Evolutionary conservation across 2,888 invertebrate genomes (phyloP).

Genomic region (Brachypalpus laphriformis): DNA sequence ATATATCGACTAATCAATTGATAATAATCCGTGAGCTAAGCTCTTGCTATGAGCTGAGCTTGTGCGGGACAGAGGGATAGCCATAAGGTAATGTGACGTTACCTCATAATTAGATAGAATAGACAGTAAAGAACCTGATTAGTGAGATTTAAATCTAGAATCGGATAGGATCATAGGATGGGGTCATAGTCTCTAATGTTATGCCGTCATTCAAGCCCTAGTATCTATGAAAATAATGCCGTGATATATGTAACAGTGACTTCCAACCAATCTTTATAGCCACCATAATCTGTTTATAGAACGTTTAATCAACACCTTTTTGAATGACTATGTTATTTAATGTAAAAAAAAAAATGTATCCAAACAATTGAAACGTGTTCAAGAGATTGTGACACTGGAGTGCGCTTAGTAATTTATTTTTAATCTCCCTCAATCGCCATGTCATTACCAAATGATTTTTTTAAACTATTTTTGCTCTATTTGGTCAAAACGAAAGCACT

Average conservation of each 20-base stretch:
- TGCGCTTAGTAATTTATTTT: conserved; percentile 1
- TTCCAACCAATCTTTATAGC: neutral
- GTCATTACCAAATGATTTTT: conserved; percentile 26
- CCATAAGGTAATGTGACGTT: too few species aligned
- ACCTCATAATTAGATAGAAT: too few species aligned
- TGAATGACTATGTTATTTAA: neutral
- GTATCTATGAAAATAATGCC: neutral
- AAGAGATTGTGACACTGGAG: conserved; percentile 37
- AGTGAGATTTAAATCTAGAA: too few species aligned
- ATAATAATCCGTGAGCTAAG: neutral
- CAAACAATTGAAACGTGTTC: conserved; percentile 40
- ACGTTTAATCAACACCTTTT: conserved; percentile 3
- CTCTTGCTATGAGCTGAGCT: neutral
- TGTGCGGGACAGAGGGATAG: too few species aligned
- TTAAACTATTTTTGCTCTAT: conserved; percentile 1
- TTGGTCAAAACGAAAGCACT: conserved; percentile 34
- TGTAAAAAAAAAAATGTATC: neutral
- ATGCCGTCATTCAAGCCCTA: too few species aligned
- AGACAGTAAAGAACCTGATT: too few species aligned
- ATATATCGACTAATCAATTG: neutral
- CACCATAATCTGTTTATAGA: neutral
- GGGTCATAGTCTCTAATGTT: too few species aligned
- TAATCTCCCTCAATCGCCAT: neutral
- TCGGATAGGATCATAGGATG: too few species aligned
- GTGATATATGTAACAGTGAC: neutral